phyloP scores from a whole-genome alignment of 2,888 invertebrate genomes.

The Elysia crispata region DNA sequence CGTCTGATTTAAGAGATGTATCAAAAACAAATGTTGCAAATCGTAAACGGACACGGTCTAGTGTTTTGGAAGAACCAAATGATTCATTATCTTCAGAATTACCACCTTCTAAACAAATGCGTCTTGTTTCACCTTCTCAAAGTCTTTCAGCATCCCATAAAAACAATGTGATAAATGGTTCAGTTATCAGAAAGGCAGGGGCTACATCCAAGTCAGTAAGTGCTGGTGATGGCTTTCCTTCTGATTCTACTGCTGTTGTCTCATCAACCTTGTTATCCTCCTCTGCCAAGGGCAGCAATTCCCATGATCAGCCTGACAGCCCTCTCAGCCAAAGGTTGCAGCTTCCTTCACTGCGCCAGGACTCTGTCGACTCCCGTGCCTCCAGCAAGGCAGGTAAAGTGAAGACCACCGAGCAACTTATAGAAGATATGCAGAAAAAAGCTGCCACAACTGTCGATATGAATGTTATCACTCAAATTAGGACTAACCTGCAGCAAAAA shows the following conservation, averaged over 20 bases:
- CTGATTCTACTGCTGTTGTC: constrained; percentile 2
- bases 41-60: constrained; percentile 55
- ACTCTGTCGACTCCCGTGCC: constrained; percentile 43
- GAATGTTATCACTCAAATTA: constrained; percentile 70
- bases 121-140: constrained; percentile 50
- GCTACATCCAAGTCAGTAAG: constrained; percentile 22
- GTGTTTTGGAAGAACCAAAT: constrained; percentile 25
- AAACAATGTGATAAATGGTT: constrained; percentile 51
- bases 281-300: constrained; percentile 44
- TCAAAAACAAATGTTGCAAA: constrained; percentile 63
- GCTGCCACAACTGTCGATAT: constrained; percentile 69
- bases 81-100: constrained; percentile 32
- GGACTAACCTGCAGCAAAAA: constrained; percentile 72
- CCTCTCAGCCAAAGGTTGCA: constrained; percentile 17
- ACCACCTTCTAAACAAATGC: constrained; percentile 50
- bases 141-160: constrained; percentile 53
- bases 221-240: constrained; percentile 2
- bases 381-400: constrained; percentile 78
- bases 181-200: constrained; percentile 41
- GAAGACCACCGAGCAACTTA: constrained; percentile 88
- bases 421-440: constrained; percentile 84
- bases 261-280: constrained; percentile 28
- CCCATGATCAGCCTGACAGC: constrained; percentile 39
- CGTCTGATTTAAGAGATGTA: constrained; percentile 59
- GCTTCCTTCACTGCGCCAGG: constrained; percentile 30